phyloP scores from a whole-genome alignment of 2,797 vertebrate species.

The Tragelaphus eurycerus region DNA sequence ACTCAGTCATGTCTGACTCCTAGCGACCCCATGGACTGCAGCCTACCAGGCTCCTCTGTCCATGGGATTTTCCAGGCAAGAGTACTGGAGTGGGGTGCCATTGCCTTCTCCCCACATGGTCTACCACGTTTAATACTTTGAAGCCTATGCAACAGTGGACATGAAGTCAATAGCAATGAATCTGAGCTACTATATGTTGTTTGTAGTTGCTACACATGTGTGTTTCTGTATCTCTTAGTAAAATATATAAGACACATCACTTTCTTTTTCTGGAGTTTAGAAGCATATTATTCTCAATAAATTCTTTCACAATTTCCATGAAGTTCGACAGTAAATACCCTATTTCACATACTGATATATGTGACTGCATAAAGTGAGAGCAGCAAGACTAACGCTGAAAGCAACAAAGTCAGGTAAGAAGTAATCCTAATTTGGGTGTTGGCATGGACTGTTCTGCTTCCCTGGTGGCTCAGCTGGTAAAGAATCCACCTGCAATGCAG shows the following conservation, averaged over 20 bases:
- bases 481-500: neutral
- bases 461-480: neutral
- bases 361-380: neutral
- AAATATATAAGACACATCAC: neutral
- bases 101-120: no score
- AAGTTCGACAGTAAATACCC: neutral
- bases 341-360: neutral
- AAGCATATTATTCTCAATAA: slow-evolving; percentile 2
- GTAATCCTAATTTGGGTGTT: neutral
- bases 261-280: neutral
- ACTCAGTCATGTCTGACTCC: no score
- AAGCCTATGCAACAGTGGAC: neutral
- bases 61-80: no score
- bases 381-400: neutral
- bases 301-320: neutral
- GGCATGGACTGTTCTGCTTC: neutral
- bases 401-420: neutral
- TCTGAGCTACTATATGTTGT: neutral
- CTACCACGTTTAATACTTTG: neutral
- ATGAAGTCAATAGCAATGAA: neutral
- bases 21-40: no score
- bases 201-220: neutral
- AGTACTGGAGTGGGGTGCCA: no score
- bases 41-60: no score
- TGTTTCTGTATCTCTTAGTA: neutral